Evolutionary conservation across 53 echinoderm and acorn worm genomes (phyloP).

Genomic region (Antedon mediterranea): DNA sequence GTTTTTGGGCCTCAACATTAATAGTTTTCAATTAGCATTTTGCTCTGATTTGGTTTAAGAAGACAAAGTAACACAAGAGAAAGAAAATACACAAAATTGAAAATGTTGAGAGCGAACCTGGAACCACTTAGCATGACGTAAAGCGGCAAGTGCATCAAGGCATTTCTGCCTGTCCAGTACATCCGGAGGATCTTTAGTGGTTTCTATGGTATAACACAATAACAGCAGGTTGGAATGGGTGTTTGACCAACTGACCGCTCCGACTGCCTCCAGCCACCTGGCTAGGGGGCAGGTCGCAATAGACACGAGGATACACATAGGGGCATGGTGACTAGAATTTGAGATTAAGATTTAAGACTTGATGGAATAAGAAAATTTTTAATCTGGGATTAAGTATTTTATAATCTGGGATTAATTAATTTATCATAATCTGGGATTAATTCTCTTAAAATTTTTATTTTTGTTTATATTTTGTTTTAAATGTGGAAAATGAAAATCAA

Average conservation of each 20-base stretch:
- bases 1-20: background rate
- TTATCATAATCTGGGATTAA: no score
- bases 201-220: conserved; percentile 75
- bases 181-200: conserved; percentile 95
- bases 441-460: no score
- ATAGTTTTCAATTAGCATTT: background rate
- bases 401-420: no score
- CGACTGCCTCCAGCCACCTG: background rate
- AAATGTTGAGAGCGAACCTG: conserved; percentile 83
- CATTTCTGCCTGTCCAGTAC: conserved; percentile 99
- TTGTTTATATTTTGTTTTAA: no score
- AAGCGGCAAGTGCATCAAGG: conserved; percentile 98
- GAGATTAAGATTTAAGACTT: background rate
- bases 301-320: conserved; percentile 14
- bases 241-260: conserved; percentile 68
- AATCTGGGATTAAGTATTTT: background rate
- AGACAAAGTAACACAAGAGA: background rate
- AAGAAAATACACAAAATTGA: conserved; percentile 22
- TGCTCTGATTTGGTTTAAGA: background rate
- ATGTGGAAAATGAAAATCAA: no score
- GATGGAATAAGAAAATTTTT: background rate
- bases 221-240: conserved; percentile 88
- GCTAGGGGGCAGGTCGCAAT: conserved; percentile 9
- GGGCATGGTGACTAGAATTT: background rate
- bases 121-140: conserved; percentile 99